These are phyloP conservation scores for Pseudomyrmex gracilis DNA, from an alignment of 1,140 invertebrate species.

Conservation along the genomic window DNA sequence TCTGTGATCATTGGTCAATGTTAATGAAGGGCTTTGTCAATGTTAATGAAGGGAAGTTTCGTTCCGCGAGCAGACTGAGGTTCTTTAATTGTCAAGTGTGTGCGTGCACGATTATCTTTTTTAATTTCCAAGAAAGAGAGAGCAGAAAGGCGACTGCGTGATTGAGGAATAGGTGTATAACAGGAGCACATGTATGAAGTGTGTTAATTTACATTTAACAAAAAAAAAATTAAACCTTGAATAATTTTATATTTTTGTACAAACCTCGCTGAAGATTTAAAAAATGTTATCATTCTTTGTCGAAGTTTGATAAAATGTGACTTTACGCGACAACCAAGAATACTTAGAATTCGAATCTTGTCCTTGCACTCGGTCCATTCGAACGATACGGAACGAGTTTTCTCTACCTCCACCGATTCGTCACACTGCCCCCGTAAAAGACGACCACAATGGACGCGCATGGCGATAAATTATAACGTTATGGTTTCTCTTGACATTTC, in stretches of 20 bases:
- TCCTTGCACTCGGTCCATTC: slow-evolving; percentile 57
- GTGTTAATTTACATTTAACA: too few relatives aligned
- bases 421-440: slow-evolving; percentile 83
- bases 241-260: too few relatives aligned
- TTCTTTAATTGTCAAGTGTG: background rate
- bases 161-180: background rate
- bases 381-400: slow-evolving; percentile 74
- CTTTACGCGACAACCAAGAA: background rate
- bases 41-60: slow-evolving; percentile 58
- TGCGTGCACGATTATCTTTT: background rate
- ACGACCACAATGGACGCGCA: slow-evolving; percentile 80
- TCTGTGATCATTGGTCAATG: slow-evolving; percentile 58
- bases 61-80: background rate
- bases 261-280: background rate
- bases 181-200: too few relatives aligned
- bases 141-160: background rate
- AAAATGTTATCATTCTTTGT: background rate
- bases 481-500: slow-evolving; percentile 84
- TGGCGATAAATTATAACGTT: slow-evolving; percentile 85
- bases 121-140: background rate
- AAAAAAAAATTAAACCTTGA: too few relatives aligned
- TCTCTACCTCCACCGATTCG: slow-evolving; percentile 79
- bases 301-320: background rate
- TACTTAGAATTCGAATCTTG: slow-evolving; percentile 52
- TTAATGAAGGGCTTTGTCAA: slow-evolving; percentile 65